Percentiles rank a stretch among this genome's conserved stretches.
Evolutionary conservation across 2,797 vertebrate species (phyloP).

Genomic region (Anisognathus igniventris): DNA sequence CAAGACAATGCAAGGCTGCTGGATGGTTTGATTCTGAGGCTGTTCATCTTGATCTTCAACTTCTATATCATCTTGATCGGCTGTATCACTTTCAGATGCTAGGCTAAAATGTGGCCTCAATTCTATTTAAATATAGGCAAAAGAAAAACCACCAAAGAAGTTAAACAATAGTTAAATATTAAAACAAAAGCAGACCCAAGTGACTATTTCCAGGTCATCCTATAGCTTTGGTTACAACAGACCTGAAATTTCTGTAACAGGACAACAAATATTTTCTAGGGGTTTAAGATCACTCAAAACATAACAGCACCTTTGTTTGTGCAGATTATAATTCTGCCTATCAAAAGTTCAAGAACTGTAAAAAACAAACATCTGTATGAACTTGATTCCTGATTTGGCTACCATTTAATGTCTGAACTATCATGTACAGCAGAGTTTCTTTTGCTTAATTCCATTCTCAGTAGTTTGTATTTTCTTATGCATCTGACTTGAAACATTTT

Average conservation of each 20-base stretch:
- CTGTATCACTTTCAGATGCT: slow-evolving; percentile 92
- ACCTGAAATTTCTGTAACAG: not conserved
- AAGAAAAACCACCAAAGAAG: not conserved
- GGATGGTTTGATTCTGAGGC: slow-evolving; percentile 74
- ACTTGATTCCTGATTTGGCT: not conserved
- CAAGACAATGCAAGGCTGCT: slow-evolving; percentile 71
- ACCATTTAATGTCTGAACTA: not conserved
- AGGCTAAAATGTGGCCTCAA: slow-evolving; percentile 94
- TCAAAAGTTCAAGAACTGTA: not conserved
- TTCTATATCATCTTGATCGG: slow-evolving; percentile 89
- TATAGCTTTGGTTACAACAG: not conserved
- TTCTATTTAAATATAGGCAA: slow-evolving; percentile 73
- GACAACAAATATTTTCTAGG: not conserved
- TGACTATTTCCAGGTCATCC: not conserved
- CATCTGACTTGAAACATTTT: not conserved
- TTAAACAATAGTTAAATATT: not conserved
- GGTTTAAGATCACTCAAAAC: not conserved
- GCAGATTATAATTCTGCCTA: not conserved
- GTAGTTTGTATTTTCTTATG: not conserved
- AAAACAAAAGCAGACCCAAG: not conserved
- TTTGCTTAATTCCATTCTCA: not conserved
- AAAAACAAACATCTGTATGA: not conserved
- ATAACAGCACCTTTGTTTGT: not conserved
- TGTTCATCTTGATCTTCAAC: slow-evolving; percentile 77
- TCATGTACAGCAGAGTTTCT: not conserved